Evolutionary conservation across 2,888 invertebrate species (phyloP).

Genomic region (Thera obeliscata): DNA sequence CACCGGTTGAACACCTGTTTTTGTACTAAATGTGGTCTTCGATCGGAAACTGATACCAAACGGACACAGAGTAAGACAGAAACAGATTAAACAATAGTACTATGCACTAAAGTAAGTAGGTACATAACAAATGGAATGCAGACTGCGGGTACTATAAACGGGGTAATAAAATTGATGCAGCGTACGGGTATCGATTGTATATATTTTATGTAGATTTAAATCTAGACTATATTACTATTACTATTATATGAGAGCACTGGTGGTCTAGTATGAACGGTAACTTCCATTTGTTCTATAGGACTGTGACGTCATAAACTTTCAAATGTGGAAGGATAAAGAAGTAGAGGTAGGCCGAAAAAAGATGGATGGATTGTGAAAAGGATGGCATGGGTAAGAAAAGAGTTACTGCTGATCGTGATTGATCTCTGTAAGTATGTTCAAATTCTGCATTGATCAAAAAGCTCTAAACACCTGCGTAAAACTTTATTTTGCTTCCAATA

Average conservation of each 20-base stretch:
- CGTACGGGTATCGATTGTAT: not conserved
- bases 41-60: conserved; percentile 28
- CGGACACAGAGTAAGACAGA: conserved; percentile 19
- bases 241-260: no score
- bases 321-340: no score
- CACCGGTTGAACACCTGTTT: not conserved
- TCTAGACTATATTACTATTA: no score
- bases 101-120: conserved; percentile 5
- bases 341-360: no score
- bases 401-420: no score
- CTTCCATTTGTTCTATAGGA: no score
- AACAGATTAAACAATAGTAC: conserved; percentile 20
- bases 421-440: no score
- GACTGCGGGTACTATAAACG: conserved; percentile 6
- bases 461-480: conserved; percentile 1
- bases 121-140: conserved; percentile 14
- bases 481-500: conserved; percentile 1
- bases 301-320: no score
- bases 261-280: no score
- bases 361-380: no score
- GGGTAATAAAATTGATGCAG: conserved; percentile 23
- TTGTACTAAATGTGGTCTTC: not conserved
- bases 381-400: no score
- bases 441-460: not conserved
- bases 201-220: conserved; percentile 7